phyloP scores from a whole-genome alignment of 2,797 vertebrate species.

The Alouatta caraya region DNA sequence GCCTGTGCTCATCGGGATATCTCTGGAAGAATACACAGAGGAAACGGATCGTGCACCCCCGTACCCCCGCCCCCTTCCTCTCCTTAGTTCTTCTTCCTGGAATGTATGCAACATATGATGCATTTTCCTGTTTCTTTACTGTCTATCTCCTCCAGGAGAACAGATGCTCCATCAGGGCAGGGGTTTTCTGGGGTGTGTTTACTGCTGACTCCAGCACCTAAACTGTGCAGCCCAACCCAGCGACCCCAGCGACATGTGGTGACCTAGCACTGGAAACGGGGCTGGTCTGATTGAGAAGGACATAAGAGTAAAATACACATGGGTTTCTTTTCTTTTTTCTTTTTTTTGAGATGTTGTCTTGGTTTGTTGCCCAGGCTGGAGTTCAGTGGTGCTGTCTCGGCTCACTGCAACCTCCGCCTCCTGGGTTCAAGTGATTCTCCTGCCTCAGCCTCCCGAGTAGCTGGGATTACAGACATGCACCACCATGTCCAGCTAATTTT shows the following conservation, averaged over 20 bases:
- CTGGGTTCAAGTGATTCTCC: neutral
- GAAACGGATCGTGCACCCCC: neutral
- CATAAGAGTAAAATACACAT: neutral
- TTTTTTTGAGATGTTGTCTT: neutral
- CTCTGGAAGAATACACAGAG: neutral
- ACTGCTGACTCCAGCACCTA: neutral
- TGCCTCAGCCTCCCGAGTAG: neutral
- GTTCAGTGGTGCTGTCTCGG: fast-evolving
- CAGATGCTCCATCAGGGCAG: neutral
- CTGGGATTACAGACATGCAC: neutral
- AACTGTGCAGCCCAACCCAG: neutral
- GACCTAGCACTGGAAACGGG: neutral
- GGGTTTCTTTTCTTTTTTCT: neutral
- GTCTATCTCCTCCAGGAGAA: neutral
- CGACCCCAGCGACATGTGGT: neutral
- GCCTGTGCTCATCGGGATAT: neutral
- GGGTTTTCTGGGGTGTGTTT: neutral
- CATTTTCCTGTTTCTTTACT: too few relatives aligned
- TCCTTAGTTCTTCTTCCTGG: neutral
- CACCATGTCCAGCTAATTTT: neutral
- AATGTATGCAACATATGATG: neutral
- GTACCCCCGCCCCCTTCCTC: neutral
- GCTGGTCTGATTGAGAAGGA: neutral
- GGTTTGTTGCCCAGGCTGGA: neutral
- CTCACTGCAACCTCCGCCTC: neutral